Evolutionary conservation across 2,797 vertebrate species (phyloP), one percentile per base, ranked within the genome.

Genomic region (Eutrigla gurnardus): DNA sequence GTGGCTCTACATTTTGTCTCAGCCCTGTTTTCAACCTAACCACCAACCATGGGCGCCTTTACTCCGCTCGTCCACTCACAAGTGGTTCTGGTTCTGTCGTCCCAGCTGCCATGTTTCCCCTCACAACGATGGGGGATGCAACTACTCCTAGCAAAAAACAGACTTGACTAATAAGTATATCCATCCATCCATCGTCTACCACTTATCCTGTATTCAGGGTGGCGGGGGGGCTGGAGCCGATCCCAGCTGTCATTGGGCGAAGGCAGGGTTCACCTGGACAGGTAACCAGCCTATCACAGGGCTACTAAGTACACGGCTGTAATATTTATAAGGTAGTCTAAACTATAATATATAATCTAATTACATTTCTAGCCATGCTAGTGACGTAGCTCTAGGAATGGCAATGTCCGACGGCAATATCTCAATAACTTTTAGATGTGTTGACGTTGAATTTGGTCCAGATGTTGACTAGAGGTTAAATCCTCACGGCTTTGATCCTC

Each of bases 31-130:
- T 73, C 6, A 37, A 52, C 73, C 52, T 49, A 52, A 80, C 18
- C 12, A 43, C 15, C 36, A 71, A 47, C 46, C 73, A 72, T 37
- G 10, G 17, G 40, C 42, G 4, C 54, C 37, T 75, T 49, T 10
- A 32, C 53, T 65, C 15, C 35, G 17, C 59, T 60, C 1, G 4
- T 17, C 33, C 43, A 25, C 46, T 39, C 47, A 6, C 12, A 45
- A 65, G 52, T 40, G 39, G 52, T 33, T 13, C 70, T 17, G 73
- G n/a, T 49, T n/a, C 63, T 32, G 57, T 49, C 50, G 50, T 17
- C 81, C 70, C 68, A 45, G 43, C 58, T 13, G 62, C 42, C 17
- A 3, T 65, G 43, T 77, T 80, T 61, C 18, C 82, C 75, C 36
- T 49, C 60, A 33, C 43, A 74, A 50, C 68, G 49, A 73, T 35